phyloP scores from a whole-genome alignment of 2,113 vertebrate species.

The Tragelaphus buxtoni region DNA sequence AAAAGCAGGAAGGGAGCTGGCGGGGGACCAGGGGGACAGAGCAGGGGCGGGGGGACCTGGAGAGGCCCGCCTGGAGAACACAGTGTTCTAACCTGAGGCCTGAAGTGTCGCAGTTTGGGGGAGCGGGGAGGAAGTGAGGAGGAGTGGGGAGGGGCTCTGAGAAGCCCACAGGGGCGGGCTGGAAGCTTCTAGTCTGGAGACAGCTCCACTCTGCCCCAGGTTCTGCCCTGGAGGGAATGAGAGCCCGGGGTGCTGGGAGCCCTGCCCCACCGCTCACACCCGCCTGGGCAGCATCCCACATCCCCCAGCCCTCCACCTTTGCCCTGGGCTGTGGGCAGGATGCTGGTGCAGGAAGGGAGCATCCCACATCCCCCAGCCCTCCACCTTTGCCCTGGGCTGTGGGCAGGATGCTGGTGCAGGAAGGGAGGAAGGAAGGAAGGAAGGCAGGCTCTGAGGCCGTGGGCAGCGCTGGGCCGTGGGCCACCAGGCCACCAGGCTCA shows the following conservation, averaged over 20 bases:
- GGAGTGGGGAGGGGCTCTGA: not conserved
- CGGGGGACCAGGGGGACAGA: not conserved
- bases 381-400: not conserved
- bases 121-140: not conserved
- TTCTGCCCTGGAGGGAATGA: not conserved
- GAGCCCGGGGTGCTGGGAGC: not conserved
- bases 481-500: not conserved
- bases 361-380: not conserved
- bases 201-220: not conserved
- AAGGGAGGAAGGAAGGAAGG: not conserved
- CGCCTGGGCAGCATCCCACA: not conserved
- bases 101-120: not conserved
- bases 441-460: not conserved
- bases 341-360: rapidly evolving
- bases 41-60: not conserved
- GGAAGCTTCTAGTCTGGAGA: not conserved
- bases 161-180: not conserved
- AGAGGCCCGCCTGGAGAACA: not conserved
- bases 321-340: not conserved
- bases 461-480: rapidly evolving
- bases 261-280: not conserved
- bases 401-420: not conserved
- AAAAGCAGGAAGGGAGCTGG: not conserved
- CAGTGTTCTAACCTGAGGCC: not conserved
- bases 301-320: not conserved